phyloP scores from a whole-genome alignment of 2,888 invertebrate species.

The Chymomyza fuscimana region DNA sequence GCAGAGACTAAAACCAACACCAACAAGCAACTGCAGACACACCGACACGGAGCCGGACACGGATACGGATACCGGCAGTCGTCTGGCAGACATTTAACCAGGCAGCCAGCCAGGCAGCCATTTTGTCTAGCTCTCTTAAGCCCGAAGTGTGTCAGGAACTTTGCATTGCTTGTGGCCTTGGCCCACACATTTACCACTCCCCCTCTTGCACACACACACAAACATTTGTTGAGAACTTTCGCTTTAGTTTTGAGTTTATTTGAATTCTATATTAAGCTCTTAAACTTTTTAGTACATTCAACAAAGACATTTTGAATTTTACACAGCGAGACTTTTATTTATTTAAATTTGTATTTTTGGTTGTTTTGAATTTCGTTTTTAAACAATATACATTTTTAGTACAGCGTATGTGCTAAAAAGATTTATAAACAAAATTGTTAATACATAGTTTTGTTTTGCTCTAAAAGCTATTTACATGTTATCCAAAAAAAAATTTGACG shows the following conservation, averaged over 20 bases:
- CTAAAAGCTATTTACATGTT: slow-evolving; percentile 45
- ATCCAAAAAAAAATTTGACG: slow-evolving; percentile 9
- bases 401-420: neutral
- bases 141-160: slow-evolving; percentile 74
- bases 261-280: slow-evolving; percentile 52
- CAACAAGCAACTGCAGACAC: slow-evolving; percentile 37
- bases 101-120: slow-evolving; percentile 55
- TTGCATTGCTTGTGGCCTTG: slow-evolving; percentile 70
- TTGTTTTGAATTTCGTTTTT: slow-evolving; percentile 26
- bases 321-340: slow-evolving; percentile 33
- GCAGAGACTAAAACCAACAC: slow-evolving; percentile 39
- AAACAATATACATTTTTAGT: slow-evolving; percentile 14
- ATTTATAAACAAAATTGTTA: slow-evolving; percentile 1
- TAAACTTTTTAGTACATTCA: slow-evolving; percentile 12
- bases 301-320: neutral
- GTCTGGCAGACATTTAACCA: slow-evolving; percentile 42
- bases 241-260: slow-evolving; percentile 65
- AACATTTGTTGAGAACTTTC: slow-evolving; percentile 47
- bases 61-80: slow-evolving; percentile 29
- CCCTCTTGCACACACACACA: slow-evolving; percentile 4
- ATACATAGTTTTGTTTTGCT: slow-evolving; percentile 6
- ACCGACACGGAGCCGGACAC: slow-evolving; percentile 17
- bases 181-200: slow-evolving; percentile 41
- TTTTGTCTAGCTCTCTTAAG: slow-evolving; percentile 68
- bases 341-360: slow-evolving; percentile 41